A percentile compares a stretch with the other conserved stretches of the same genome.
phyloP scores from a whole-genome alignment of 1,140 invertebrate species.

The Musca vetustissima region DNA sequence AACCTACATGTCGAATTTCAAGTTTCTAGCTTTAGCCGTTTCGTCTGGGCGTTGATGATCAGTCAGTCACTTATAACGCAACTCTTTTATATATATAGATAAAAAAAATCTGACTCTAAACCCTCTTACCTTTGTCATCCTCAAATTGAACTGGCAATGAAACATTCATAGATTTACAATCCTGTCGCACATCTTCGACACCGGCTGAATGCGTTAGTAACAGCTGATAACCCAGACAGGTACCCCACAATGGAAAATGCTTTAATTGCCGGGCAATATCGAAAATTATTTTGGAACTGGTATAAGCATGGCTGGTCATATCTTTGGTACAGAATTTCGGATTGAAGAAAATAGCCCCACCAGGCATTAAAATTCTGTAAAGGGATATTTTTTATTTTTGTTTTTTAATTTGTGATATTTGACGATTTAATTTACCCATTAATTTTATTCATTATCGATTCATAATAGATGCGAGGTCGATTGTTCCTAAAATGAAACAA shows the following conservation, averaged over 20 bases:
- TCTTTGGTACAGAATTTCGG: constrained; percentile 57
- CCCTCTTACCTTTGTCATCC: neutral
- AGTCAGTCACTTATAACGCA: too few species aligned
- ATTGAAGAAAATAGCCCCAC: constrained; percentile 69
- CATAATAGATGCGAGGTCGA: constrained; percentile 38
- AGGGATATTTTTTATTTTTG: neutral
- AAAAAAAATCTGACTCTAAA: too few species aligned
- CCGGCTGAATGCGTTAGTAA: constrained; percentile 70
- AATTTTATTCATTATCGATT: constrained; percentile 61
- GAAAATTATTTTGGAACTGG: constrained; percentile 64
- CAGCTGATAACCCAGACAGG: constrained; percentile 85
- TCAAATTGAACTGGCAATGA: constrained; percentile 32
- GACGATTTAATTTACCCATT: constrained; percentile 62
- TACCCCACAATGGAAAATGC: constrained; percentile 84
- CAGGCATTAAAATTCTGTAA: constrained; percentile 72
- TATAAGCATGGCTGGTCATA: constrained; percentile 58
- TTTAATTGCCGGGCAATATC: constrained; percentile 66
- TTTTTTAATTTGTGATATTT: neutral
- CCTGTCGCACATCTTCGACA: constrained; percentile 30
- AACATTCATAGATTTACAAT: constrained; percentile 30
- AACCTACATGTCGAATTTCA: too few species aligned
- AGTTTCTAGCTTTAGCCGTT: too few species aligned
- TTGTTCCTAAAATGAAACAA: constrained; percentile 38
- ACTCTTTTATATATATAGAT: too few species aligned
- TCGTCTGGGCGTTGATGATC: too few species aligned